Conservation (phyloP, 64 coral and sea anemone species). For the Porites australiensis region DNA sequence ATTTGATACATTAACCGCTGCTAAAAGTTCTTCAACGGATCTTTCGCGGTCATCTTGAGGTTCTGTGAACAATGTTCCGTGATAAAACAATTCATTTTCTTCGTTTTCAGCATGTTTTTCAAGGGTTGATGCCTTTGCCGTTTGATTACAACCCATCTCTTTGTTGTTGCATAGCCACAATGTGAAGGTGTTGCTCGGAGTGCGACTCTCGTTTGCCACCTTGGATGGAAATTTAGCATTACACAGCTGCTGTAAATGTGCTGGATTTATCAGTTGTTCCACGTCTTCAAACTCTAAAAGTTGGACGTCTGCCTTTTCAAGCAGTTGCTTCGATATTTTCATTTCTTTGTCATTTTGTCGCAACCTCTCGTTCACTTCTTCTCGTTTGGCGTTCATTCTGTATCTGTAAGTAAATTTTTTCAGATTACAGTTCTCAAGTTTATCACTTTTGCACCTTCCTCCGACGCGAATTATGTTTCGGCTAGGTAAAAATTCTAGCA, state of each 20-base stretch:
- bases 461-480: slow-evolving; percentile 56
- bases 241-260: not conserved
- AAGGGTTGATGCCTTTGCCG: not conserved
- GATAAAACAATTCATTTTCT: not conserved
- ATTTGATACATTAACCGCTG: not conserved
- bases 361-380: not conserved
- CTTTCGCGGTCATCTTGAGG: not conserved
- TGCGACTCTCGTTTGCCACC: not conserved
- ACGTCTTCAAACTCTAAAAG: not conserved
- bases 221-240: not conserved
- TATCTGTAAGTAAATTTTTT: not conserved
- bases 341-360: not conserved
- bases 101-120: not conserved
- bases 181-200: not conserved
- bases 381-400: not conserved
- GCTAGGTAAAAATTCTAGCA: slow-evolving; percentile 17
- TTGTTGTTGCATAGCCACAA: slow-evolving; percentile 14
- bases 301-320: not conserved
- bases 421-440: slow-evolving; percentile 36
- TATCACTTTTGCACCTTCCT: slow-evolving; percentile 35
- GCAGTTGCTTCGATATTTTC: not conserved
- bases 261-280: not conserved
- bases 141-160: not conserved
- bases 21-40: not conserved
- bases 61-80: not conserved